phyloP scores from a whole-genome alignment of 2,113 vertebrate species.

The Saimiri boliviensis region DNA sequence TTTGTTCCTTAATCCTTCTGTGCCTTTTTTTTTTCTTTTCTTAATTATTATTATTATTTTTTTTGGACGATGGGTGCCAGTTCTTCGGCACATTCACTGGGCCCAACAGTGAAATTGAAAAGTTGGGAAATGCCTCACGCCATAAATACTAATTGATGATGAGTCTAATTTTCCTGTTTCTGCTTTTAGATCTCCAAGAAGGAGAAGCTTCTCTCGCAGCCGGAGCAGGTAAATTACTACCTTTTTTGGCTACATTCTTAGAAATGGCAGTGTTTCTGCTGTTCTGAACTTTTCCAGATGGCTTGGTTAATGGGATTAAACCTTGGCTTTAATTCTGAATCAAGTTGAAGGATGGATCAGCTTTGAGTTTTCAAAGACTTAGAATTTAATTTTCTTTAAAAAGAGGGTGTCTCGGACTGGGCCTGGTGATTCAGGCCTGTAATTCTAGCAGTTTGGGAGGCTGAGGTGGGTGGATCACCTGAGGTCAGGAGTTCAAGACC shows the following conservation, averaged over 20 bases:
- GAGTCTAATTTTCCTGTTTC: slow-evolving; percentile 83
- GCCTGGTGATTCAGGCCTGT: too few species aligned
- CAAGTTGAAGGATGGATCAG: background rate
- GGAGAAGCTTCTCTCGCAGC: slow-evolving; percentile 98
- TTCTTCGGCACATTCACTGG: slow-evolving; percentile 88
- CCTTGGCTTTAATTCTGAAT: background rate
- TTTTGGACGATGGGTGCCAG: slow-evolving; percentile 89
- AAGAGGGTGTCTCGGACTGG: too few species aligned
- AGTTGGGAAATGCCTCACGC: slow-evolving; percentile 89
- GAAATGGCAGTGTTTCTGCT: background rate
- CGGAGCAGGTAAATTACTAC: slow-evolving; percentile 92
- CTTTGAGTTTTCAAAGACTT: background rate
- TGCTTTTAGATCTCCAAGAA: slow-evolving; percentile 96
- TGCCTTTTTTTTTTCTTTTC: slow-evolving; percentile 79
- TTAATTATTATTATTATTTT: slow-evolving; percentile 24
- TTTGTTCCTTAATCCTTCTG: slow-evolving; percentile 87
- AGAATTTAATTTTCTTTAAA: too few species aligned
- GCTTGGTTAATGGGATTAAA: background rate
- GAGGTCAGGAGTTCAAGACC: too few species aligned
- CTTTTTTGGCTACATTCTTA: background rate
- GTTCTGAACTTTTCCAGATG: background rate
- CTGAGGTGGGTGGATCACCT: too few species aligned
- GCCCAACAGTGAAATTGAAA: slow-evolving; percentile 89
- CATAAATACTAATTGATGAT: slow-evolving; percentile 73
- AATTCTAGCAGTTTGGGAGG: too few species aligned